phyloP scores from a whole-genome alignment of 2,113 vertebrate species.

The Dipodomys spectabilis region DNA sequence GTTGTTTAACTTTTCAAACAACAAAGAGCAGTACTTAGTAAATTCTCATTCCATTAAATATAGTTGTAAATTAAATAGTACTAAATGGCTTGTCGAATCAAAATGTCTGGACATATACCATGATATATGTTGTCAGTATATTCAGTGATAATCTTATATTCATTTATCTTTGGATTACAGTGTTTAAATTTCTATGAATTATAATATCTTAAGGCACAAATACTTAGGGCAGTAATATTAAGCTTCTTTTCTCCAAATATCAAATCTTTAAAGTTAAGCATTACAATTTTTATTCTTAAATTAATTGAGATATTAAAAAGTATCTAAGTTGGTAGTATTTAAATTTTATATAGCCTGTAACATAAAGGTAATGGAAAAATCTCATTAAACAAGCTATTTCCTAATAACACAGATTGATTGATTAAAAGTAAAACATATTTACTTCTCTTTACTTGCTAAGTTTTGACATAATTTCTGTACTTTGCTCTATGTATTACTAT shows the following conservation, averaged over 20 bases:
- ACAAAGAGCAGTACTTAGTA: constrained; percentile 7
- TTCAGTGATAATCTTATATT: not conserved
- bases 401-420: no score
- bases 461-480: no score
- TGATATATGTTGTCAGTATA: constrained; percentile 6
- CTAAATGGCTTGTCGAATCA: not conserved
- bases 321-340: no score
- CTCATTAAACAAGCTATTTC: no score
- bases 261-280: not conserved
- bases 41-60: constrained; percentile 6
- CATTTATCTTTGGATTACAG: not conserved
- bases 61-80: not conserved
- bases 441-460: no score
- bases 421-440: no score
- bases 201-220: not conserved
- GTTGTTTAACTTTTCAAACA: not conserved
- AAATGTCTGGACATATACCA: not conserved
- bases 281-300: not conserved
- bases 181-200: not conserved
- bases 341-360: no score
- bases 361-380: no score
- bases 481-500: not conserved
- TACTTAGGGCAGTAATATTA: not conserved
- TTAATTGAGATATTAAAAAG: not conserved
- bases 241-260: not conserved